A percentile compares a stretch with the other conserved stretches of the same genome.
These are phyloP conservation scores for Eunapius fragilis DNA, from an alignment of 37 sponge, comb jelly and placozoan species.

Conservation along the genomic window DNA sequence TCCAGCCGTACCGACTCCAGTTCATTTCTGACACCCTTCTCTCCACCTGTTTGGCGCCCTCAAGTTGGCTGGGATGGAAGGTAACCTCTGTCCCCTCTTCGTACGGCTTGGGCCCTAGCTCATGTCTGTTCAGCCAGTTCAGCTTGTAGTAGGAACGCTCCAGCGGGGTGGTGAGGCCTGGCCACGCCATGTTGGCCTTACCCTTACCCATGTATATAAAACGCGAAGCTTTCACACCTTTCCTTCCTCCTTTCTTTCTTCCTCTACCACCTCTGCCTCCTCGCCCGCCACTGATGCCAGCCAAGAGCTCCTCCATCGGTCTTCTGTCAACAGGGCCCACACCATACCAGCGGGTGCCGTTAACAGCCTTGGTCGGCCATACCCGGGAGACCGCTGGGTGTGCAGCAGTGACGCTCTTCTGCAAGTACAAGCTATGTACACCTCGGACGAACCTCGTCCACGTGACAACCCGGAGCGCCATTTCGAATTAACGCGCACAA, in stretches of 20 bases:
- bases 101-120: background rate
- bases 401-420: background rate
- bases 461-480: background rate
- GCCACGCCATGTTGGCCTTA: background rate
- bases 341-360: background rate
- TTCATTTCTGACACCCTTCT: constrained; percentile 25
- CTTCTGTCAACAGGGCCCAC: background rate
- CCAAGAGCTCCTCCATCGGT: background rate
- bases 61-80: background rate
- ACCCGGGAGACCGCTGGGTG: background rate
- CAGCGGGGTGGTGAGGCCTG: background rate
- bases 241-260: background rate
- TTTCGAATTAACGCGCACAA: background rate
- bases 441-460: background rate
- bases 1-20: constrained; percentile 78
- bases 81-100: background rate
- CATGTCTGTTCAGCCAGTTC: background rate
- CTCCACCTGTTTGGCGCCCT: background rate
- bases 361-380: background rate
- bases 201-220: background rate
- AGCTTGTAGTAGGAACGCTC: background rate
- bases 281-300: background rate
- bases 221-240: background rate
- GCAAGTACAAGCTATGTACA: background rate
- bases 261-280: background rate